These are phyloP conservation scores for Alviniconcha strummeri DNA, from an alignment of 2,888 invertebrate genomes.

Conservation along the genomic window DNA sequence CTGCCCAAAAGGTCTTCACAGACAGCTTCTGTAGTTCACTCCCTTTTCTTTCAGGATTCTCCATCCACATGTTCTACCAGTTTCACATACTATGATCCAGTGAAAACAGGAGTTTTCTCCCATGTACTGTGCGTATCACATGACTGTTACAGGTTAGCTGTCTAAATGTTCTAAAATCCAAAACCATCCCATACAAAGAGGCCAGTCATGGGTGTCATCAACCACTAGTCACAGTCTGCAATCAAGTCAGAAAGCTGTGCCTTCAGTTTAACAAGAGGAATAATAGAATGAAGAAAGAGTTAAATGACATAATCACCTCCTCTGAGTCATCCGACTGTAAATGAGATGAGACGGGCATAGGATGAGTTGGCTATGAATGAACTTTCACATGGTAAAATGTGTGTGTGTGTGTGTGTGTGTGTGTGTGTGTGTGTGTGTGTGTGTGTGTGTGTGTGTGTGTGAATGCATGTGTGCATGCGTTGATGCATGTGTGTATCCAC, in stretches of 20 bases:
- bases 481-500: too few relatives aligned
- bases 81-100: too few relatives aligned
- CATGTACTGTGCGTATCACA: too few relatives aligned
- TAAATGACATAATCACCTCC: conserved; percentile 18
- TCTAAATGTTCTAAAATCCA: too few relatives aligned
- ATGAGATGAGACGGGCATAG: neutral
- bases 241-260: neutral
- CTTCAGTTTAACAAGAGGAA: neutral
- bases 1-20: too few relatives aligned
- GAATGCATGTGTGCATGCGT: too few relatives aligned
- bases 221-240: neutral
- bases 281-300: neutral
- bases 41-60: too few relatives aligned
- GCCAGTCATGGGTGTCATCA: neutral
- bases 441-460: conserved; percentile 2
- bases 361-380: too few relatives aligned
- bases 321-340: conserved; percentile 26
- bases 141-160: too few relatives aligned
- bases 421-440: conserved; percentile 6
- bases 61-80: too few relatives aligned
- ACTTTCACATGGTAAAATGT: neutral
- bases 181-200: neutral
- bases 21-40: too few relatives aligned
- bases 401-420: conserved; percentile 8
- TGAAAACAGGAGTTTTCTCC: too few relatives aligned